phyloP scores from a whole-genome alignment of 2,113 vertebrate species.

The Phaethon lepturus region DNA sequence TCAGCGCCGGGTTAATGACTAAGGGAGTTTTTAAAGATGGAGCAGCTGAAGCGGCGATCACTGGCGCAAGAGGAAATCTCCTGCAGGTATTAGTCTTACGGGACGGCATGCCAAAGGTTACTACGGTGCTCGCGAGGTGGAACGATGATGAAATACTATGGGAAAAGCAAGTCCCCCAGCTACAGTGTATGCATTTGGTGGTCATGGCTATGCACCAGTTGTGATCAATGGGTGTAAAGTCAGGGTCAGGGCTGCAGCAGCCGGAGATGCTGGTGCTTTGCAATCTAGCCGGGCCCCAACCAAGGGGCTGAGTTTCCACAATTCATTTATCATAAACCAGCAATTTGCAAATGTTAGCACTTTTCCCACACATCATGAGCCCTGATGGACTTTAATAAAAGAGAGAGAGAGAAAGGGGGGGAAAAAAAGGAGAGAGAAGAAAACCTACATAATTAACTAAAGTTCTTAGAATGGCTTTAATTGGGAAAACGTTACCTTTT shows the following conservation, averaged over 20 bases:
- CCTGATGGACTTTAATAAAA: conserved; percentile 74
- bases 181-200: conserved; percentile 65
- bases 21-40: conserved; percentile 21
- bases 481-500: conserved; percentile 67
- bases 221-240: conserved; percentile 78
- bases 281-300: conserved; percentile 68
- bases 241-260: conserved; percentile 75
- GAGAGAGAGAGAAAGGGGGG: background rate
- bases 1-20: conserved; percentile 2
- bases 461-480: conserved; percentile 68
- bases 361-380: conserved; percentile 75
- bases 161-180: conserved; percentile 74
- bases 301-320: conserved; percentile 74
- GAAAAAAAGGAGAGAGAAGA: background rate
- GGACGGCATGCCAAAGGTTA: conserved; percentile 66
- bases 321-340: conserved; percentile 80
- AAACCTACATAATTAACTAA: conserved; percentile 68
- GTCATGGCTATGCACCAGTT: conserved; percentile 74
- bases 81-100: conserved; percentile 74
- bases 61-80: conserved; percentile 71
- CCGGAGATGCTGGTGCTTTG: conserved; percentile 68
- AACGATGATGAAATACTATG: conserved; percentile 77
- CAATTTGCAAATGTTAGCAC: conserved; percentile 81
- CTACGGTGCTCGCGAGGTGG: conserved; percentile 48
- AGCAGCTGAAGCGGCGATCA: conserved; percentile 46